Evolutionary conservation across 1,140 invertebrate species (phyloP).

Genomic region (Meloidogyne hapla): DNA sequence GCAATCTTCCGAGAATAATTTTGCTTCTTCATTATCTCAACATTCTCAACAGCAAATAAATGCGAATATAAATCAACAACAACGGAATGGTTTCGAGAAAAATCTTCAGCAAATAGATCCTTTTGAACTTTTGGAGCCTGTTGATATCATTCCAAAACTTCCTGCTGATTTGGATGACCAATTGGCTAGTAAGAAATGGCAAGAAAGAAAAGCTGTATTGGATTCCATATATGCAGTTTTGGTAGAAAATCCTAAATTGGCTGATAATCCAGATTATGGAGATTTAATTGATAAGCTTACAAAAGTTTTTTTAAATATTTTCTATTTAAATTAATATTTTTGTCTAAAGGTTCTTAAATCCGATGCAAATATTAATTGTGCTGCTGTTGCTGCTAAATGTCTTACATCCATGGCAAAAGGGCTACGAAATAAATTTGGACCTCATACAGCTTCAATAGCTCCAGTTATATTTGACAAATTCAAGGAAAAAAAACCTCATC

Average conservation of each 20-base stretch:
- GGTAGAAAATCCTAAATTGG: constrained; percentile 71
- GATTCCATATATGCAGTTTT: constrained; percentile 76
- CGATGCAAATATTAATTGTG: constrained; percentile 91
- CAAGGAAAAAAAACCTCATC: constrained; percentile 87
- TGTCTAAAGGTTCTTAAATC: constrained; percentile 67
- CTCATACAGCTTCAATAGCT: constrained; percentile 75
- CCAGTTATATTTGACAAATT: constrained; percentile 87
- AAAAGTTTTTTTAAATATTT: constrained; percentile 71
- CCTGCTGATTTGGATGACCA: constrained; percentile 94
- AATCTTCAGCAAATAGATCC: constrained; percentile 72
- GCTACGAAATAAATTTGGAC: constrained; percentile 82
- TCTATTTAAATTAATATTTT: not conserved
- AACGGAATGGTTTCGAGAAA: not conserved
- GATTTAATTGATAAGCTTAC: constrained; percentile 81
- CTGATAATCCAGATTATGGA: constrained; percentile 70
- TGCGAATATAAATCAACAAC: not conserved
- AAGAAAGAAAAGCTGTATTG: constrained; percentile 85
- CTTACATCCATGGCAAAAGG: constrained; percentile 79
- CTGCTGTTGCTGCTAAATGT: constrained; percentile 81
- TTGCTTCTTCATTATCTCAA: too few relatives aligned
- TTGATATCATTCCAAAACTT: constrained; percentile 85
- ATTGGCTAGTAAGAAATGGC: constrained; percentile 91
- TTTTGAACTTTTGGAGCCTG: constrained; percentile 83
- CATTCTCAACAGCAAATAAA: not conserved
- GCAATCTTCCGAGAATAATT: too few relatives aligned